A percentile compares a stretch with the other conserved stretches of the same genome.
Evolutionary conservation across 1,140 invertebrate species (phyloP).

Genomic region (Macrocentrus cingulum): DNA sequence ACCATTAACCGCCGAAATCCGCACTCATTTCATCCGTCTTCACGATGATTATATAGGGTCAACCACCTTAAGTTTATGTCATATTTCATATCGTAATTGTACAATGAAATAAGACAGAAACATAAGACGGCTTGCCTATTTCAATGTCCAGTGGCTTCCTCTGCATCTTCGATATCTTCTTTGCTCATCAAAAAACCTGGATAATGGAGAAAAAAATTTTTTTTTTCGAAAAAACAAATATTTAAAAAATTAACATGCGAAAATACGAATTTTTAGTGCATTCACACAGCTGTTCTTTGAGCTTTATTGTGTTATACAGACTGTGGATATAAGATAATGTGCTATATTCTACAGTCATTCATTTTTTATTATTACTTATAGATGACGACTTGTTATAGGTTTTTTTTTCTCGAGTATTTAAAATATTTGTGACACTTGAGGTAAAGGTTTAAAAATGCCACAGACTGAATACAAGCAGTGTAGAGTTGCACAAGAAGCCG

Average conservation of each 20-base stretch:
- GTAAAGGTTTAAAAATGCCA: conserved; percentile 21
- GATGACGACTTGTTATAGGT: too few species aligned
- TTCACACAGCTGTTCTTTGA: conserved; percentile 29
- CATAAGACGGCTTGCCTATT: conserved; percentile 60
- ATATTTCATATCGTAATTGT: conserved; percentile 59
- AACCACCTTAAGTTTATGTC: conserved; percentile 61
- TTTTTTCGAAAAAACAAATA: too few species aligned
- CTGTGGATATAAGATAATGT: conserved; percentile 29
- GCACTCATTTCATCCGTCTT: conserved; percentile 6
- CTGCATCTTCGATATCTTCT: conserved; percentile 1
- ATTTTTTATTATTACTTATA: too few species aligned
- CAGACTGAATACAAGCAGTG: conserved; percentile 24
- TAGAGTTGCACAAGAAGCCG: conserved; percentile 56
- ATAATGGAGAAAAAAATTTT: too few species aligned
- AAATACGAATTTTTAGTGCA: too few species aligned
- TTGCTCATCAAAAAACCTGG: too few species aligned
- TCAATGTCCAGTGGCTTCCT: conserved; percentile 23
- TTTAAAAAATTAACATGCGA: too few species aligned
- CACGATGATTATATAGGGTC: conserved; percentile 53
- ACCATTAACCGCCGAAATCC: too few species aligned
- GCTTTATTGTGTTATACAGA: conserved; percentile 33
- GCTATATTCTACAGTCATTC: conserved; percentile 3
- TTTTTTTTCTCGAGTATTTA: conserved; percentile 11
- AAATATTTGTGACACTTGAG: neutral
- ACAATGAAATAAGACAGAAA: conserved; percentile 62